Percentiles rank a stretch among this genome's conserved stretches.
phyloP scores from a whole-genome alignment of 2,888 invertebrate genomes.

The Caenorhabditis sinica region DNA sequence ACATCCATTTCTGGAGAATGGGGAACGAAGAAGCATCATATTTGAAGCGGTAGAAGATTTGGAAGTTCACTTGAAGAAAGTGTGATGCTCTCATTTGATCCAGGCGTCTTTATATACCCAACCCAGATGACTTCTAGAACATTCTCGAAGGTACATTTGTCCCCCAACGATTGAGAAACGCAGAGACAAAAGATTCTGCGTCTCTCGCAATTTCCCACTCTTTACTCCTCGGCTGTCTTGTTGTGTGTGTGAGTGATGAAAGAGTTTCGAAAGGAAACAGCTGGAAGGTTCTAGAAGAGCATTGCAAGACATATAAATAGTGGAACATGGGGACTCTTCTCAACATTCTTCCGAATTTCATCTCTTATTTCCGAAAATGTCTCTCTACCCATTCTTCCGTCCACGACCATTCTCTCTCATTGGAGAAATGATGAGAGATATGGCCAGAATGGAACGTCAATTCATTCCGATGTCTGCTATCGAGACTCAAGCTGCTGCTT shows the following conservation, averaged over 20 bases:
- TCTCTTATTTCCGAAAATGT: conserved; percentile 33
- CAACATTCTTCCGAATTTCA: conserved; percentile 1
- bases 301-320: conserved; percentile 27
- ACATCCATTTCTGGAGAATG: conserved; percentile 20
- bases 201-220: conserved; percentile 4
- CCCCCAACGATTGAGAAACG: conserved; percentile 23
- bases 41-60: neutral
- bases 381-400: conserved; percentile 45
- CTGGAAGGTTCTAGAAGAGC: conserved; percentile 43
- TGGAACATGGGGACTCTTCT: neutral
- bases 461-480: conserved; percentile 21
- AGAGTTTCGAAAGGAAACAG: conserved; percentile 12
- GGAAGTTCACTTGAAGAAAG: conserved; percentile 20
- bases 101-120: conserved; percentile 23
- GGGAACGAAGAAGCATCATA: conserved; percentile 42
- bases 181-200: conserved; percentile 34
- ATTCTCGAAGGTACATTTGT: conserved; percentile 17
- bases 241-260: conserved; percentile 18
- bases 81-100: conserved; percentile 1
- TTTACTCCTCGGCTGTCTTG: conserved; percentile 1
- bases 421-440: conserved; percentile 50
- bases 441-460: conserved; percentile 47
- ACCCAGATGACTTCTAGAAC: conserved; percentile 15
- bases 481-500: conserved; percentile 8
- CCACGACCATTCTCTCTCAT: conserved; percentile 26